Percentiles rank a stretch among this genome's conserved stretches.
Evolutionary conservation across 2,113 vertebrate genomes (phyloP).

Genomic region (Petrocephalus microphthalmus): DNA sequence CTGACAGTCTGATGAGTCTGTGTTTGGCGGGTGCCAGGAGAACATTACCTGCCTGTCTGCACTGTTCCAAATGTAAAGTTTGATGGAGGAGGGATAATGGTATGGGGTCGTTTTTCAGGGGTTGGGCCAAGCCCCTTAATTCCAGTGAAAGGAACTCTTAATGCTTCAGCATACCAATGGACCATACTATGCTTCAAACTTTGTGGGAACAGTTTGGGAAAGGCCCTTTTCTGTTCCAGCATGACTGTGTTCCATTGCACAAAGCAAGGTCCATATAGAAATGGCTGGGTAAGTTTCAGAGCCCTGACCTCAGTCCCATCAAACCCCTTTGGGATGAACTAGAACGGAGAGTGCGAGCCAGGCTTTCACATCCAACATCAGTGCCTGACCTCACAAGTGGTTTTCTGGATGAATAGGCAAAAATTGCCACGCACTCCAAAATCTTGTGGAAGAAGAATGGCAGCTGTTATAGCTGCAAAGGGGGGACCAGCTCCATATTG

Average conservation of each 20-base stretch:
- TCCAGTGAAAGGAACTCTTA: not conserved
- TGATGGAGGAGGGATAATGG: not conserved
- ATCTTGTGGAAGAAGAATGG: not conserved
- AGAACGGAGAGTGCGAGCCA: not conserved
- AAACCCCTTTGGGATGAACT: not conserved
- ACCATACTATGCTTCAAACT: not conserved
- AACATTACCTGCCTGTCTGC: not conserved
- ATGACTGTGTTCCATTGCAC: not conserved
- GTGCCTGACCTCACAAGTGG: not conserved
- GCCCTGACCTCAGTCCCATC: not conserved
- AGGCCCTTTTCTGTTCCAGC: not conserved
- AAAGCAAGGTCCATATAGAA: not conserved
- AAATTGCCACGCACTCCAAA: not conserved
- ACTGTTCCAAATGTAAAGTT: not conserved
- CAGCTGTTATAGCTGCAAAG: not conserved
- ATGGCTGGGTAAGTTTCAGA: not conserved
- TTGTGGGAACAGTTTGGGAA: not conserved
- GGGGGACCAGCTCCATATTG: not conserved
- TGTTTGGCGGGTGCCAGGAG: not conserved
- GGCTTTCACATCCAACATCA: not conserved
- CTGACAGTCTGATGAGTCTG: not conserved
- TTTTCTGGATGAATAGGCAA: not conserved
- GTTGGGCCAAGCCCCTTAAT: not conserved
- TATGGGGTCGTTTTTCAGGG: not conserved
- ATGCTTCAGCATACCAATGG: too few species aligned